Conservation (phyloP, 2,113 vertebrate genomes). For the Perca fluviatilis region DNA sequence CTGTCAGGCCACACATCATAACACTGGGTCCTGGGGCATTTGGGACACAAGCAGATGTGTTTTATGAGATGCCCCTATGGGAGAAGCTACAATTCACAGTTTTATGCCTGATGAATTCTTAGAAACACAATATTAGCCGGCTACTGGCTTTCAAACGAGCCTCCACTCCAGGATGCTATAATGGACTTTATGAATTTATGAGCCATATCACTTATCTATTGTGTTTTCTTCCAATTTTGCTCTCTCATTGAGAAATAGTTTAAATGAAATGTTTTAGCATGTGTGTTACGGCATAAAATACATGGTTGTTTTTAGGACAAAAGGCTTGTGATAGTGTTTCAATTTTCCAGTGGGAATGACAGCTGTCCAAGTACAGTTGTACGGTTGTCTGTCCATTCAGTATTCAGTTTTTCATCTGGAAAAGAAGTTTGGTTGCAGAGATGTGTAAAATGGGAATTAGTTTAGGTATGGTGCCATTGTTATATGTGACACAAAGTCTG, state of each 20-base stretch:
- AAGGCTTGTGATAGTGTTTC: background rate
- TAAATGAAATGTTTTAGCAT: background rate
- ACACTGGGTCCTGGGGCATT: slow-evolving; percentile 36
- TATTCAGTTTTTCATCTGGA: too few relatives aligned
- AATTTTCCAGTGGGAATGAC: background rate
- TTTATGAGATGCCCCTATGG: slow-evolving; percentile 20
- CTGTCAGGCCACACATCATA: slow-evolving; percentile 54
- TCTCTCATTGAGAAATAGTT: background rate
- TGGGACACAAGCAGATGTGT: slow-evolving; percentile 62
- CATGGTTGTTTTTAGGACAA: background rate
- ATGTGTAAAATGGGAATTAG: background rate
- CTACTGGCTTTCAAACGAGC: background rate
- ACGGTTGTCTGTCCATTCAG: background rate
- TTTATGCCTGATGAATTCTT: slow-evolving; percentile 8
- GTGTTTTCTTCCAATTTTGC: background rate
- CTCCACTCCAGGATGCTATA: background rate
- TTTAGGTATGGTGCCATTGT: background rate
- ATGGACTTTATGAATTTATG: background rate
- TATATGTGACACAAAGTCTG: background rate
- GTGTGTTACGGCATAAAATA: background rate
- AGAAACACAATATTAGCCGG: background rate
- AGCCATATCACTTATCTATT: background rate
- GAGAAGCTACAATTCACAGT: slow-evolving; percentile 28
- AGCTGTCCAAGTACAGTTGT: background rate
- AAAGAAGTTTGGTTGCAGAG: too few relatives aligned